A percentile compares a stretch with the other conserved stretches of the same genome.
Conservation (phyloP, 64 coral and sea anemone genomes). For the Cladopsammia gracilis region DNA sequence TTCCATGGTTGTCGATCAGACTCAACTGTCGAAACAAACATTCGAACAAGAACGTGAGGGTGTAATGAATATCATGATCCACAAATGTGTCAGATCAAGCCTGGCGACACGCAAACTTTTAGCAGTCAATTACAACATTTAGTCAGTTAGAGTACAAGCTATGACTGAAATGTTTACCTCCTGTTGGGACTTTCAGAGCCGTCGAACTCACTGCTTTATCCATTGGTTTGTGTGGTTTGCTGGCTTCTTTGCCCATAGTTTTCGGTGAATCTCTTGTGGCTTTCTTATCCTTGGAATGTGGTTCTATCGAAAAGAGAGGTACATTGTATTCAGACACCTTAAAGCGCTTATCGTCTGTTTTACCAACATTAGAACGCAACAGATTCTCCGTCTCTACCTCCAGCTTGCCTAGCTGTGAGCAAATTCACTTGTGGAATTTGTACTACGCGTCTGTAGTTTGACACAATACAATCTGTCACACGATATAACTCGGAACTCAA, state of each 20-base stretch:
- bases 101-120: not conserved
- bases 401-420: not conserved
- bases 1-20: not conserved
- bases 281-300: not conserved
- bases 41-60: not conserved
- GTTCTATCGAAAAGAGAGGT: not conserved
- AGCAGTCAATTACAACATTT: not conserved
- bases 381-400: not conserved
- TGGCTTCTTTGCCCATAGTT: conserved; percentile 44
- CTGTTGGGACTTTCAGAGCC: conserved; percentile 23
- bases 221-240: conserved; percentile 16
- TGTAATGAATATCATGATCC: not conserved
- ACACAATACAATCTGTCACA: conserved; percentile 19
- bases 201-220: conserved; percentile 8
- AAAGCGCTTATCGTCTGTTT: not conserved
- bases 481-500: not conserved
- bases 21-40: conserved; percentile 2
- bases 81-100: too few species aligned
- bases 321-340: not conserved
- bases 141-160: too few species aligned
- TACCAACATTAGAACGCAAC: not conserved
- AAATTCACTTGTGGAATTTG: conserved; percentile 10
- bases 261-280: not conserved
- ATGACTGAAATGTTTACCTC: conserved; percentile 11
- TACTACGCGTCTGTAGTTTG: not conserved